These are phyloP conservation scores for Kryptolebias ocellatus DNA, from an alignment of 2,797 vertebrate genomes.

Conservation along the genomic window DNA sequence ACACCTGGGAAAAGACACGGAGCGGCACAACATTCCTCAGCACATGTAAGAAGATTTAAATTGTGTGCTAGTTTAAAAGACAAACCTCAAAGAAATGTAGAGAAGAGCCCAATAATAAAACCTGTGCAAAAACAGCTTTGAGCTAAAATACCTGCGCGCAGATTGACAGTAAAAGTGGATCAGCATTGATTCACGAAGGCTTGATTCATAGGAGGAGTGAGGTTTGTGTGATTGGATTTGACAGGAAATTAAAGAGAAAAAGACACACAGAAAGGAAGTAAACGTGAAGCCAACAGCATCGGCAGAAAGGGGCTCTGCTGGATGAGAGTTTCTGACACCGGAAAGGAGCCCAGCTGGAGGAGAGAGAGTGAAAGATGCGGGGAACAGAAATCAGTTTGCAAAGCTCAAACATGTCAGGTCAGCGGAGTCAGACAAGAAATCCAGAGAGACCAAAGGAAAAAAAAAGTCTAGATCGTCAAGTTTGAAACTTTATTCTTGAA, in stretches of 20 bases:
- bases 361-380: too few species aligned
- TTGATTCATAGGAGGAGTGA: slow-evolving; percentile 16
- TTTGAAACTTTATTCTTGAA: not conserved
- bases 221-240: slow-evolving; percentile 54
- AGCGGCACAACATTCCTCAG: not conserved
- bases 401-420: not conserved
- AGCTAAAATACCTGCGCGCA: not conserved
- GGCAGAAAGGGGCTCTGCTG: not conserved
- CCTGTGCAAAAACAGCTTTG: not conserved
- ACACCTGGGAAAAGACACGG: slow-evolving; percentile 85
- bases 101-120: not conserved
- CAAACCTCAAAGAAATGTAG: not conserved
- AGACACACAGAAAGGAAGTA: not conserved
- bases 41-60: not conserved
- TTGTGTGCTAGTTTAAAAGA: not conserved
- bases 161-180: slow-evolving; percentile 8
- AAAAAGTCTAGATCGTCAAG: not conserved
- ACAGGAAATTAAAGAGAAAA: slow-evolving; percentile 48
- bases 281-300: not conserved
- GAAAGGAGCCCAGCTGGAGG: not conserved
- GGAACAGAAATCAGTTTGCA: not conserved
- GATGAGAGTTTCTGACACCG: not conserved
- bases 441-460: not conserved
- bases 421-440: not conserved
- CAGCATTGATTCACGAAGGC: not conserved